Evolutionary conservation across 2,888 invertebrate genomes (phyloP), one percentile per base, ranked within the genome.

Genomic region (Pantelozetes paolii): DNA sequence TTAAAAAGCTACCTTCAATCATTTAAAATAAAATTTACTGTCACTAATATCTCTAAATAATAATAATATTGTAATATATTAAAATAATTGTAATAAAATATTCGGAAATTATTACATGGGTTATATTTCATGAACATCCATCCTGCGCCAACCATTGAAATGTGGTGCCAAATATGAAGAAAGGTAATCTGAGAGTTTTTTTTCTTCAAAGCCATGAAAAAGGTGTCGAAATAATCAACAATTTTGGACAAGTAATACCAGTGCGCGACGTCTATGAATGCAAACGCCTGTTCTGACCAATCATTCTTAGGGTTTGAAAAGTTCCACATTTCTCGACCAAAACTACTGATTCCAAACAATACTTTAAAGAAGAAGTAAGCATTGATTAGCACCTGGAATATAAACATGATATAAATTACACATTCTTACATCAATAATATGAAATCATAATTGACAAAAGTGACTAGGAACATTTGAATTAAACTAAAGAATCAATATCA

Each of bases 81-180:
- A n/a, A n/a, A n/a, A n/a, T n/a, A n/a, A n/a, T n/a, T n/a, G n/a
- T n/a, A n/a, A n/a, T n/a, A n/a, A n/a, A n/a, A n/a, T n/a, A n/a
- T n/a, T n/a, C n/a, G n/a, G n/a, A n/a, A n/a, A n/a, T n/a, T n/a
- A n/a, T n/a, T 40, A 73, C 69, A 73, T 73, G 74, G 74, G 54
- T 57, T 71, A 42, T 72, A 74, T 64, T 59, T 74, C n/a, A 71
- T 30, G 59, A 50, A 57, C 45, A 74, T n/a, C 74, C 74, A 74
- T 20, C 71, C 59, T 20, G 71, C 71, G 48, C n/a, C 42, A 8
- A 30, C 28, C 30, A 74, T 45, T 15, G 74, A 71, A 11, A 30
- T 50, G 32, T 74, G 74, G 62, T 74, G 74, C 71, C 71, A 74
- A 1, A 72, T 28, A 32, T 74, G 74, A 2, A 74, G 57, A 45